phyloP scores from a whole-genome alignment of 2,888 invertebrate species.

The Blomia tropicalis region DNA sequence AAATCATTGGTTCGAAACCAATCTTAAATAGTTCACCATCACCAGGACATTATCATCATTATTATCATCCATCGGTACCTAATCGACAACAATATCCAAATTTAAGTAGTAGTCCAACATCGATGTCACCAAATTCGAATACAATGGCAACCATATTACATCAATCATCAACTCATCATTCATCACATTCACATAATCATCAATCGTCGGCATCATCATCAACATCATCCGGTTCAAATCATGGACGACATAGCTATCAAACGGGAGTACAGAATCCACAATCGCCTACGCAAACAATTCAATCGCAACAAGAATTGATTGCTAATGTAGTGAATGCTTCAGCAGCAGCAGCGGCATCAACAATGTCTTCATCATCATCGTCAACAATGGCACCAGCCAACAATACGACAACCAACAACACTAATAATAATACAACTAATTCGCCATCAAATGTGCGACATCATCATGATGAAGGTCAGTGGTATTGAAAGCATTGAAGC shows the following conservation, averaged over 20 bases:
- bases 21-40: not conserved
- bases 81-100: conserved; percentile 7
- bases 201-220: not conserved
- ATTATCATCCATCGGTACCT: not conserved
- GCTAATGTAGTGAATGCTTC: not conserved
- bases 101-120: conserved; percentile 11
- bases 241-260: not conserved
- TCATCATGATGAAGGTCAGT: conserved; percentile 22
- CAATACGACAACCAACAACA: not conserved
- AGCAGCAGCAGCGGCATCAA: conserved; percentile 17
- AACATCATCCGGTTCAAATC: not conserved
- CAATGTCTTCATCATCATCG: conserved; percentile 9
- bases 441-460: conserved; percentile 12
- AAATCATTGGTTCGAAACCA: conserved; percentile 14
- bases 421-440: not conserved
- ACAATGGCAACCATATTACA: not conserved
- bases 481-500: too few species aligned
- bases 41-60: not conserved
- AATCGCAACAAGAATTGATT: too few species aligned
- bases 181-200: not conserved
- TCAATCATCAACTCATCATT: not conserved
- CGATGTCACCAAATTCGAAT: conserved; percentile 1
- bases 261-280: not conserved
- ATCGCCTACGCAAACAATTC: too few species aligned
- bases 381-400: not conserved